Percentiles rank a stretch among this genome's conserved stretches.
phyloP scores from a whole-genome alignment of 2,797 vertebrate genomes.

The Dipus sagitta region DNA sequence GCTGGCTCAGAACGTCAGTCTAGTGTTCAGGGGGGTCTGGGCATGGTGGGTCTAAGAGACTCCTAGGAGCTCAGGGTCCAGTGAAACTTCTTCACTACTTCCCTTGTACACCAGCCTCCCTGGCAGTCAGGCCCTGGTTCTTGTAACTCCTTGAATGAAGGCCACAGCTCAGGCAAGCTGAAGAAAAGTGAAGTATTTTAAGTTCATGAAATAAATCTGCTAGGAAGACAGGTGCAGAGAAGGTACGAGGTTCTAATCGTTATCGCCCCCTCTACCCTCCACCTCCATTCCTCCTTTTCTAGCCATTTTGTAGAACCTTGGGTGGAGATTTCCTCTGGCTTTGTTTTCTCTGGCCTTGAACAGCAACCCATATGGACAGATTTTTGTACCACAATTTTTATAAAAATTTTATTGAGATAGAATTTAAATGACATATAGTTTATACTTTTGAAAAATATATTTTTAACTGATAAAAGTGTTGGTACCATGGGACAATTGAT shows the following conservation, averaged over 20 bases:
- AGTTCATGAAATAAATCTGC: conserved; percentile 10
- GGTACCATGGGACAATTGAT: neutral
- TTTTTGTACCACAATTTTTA: neutral
- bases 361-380: neutral
- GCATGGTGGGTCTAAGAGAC: neutral
- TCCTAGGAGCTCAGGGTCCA: neutral
- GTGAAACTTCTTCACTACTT: neutral
- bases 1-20: neutral
- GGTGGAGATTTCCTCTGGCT: neutral
- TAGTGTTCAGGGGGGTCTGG: neutral
- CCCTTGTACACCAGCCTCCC: neutral
- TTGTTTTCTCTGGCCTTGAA: neutral
- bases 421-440: neutral
- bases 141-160: neutral
- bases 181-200: neutral
- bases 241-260: neutral
- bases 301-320: neutral
- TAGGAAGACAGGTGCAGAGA: neutral
- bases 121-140: neutral
- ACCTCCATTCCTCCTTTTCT: neutral
- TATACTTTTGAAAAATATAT: neutral
- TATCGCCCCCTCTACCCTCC: neutral
- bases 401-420: neutral
- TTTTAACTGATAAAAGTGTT: neutral
- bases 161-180: neutral